Percentiles rank a stretch among this genome's conserved stretches.
These are phyloP conservation scores for Cyprinus carpio DNA, from an alignment of 2,113 vertebrate species.

Conservation along the genomic window DNA sequence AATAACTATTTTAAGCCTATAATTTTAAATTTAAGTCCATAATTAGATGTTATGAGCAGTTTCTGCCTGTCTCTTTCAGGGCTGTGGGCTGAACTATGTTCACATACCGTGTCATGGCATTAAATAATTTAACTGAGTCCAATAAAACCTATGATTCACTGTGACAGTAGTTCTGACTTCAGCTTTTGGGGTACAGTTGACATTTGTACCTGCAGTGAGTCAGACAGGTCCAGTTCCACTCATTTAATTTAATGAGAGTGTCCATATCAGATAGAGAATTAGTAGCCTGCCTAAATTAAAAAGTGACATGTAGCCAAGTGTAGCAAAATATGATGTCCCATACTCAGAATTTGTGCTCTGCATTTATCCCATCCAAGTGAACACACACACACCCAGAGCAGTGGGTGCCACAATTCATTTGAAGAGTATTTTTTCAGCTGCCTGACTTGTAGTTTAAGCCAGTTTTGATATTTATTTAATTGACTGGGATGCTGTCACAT, in stretches of 20 bases:
- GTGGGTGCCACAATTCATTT: neutral
- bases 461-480: neutral
- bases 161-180: conserved; percentile 15
- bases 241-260: neutral
- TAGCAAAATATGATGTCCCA: too few species aligned
- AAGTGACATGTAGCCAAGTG: too few species aligned
- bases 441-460: neutral
- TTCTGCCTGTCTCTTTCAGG: neutral
- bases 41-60: neutral
- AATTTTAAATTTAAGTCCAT: neutral
- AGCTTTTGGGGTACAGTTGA: neutral
- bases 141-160: conserved; percentile 28
- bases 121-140: conserved; percentile 39
- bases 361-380: too few species aligned
- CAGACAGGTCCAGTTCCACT: neutral
- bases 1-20: neutral
- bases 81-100: neutral
- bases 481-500: neutral
- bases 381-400: too few species aligned
- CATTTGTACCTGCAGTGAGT: neutral
- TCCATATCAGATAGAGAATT: neutral
- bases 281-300: neutral
- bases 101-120: neutral
- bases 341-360: too few species aligned
- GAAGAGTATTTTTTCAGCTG: neutral